phyloP scores from a whole-genome alignment of 1,140 invertebrate species.

The Hycleus phaleratus region DNA sequence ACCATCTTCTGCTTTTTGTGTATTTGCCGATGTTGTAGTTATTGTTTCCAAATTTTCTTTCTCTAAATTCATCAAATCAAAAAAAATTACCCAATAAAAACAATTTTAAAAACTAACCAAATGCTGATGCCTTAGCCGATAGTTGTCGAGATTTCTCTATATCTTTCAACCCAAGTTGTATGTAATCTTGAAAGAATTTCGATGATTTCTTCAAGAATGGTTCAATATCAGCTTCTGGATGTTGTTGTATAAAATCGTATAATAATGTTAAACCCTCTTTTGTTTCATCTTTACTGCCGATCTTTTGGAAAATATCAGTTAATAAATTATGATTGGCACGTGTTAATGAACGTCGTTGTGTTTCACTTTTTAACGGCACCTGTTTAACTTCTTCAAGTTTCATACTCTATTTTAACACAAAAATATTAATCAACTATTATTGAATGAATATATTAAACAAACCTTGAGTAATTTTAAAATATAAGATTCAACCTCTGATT shows the following conservation, averaged over 20 bases:
- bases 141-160: constrained; percentile 59
- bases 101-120: not conserved
- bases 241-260: constrained; percentile 82
- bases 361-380: constrained; percentile 39
- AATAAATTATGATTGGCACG: constrained; percentile 74
- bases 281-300: constrained; percentile 81
- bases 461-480: constrained; percentile 70
- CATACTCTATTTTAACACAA: constrained; percentile 36
- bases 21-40: not conserved
- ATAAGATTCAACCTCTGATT: constrained; percentile 76
- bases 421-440: not conserved
- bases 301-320: constrained; percentile 86
- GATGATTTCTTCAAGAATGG: constrained; percentile 83
- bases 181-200: constrained; percentile 87
- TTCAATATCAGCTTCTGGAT: constrained; percentile 87
- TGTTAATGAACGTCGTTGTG: constrained; percentile 50
- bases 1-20: not conserved
- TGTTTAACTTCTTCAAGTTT: constrained; percentile 46
- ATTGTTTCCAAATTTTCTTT: not conserved
- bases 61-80: not conserved
- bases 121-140: constrained; percentile 6
- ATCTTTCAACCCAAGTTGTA: constrained; percentile 75
- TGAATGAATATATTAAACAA: constrained; percentile 12
- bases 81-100: not conserved
- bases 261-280: constrained; percentile 79